Evolutionary conservation across 2,113 vertebrate genomes (phyloP).

Genomic region (Mobula birostris): DNA sequence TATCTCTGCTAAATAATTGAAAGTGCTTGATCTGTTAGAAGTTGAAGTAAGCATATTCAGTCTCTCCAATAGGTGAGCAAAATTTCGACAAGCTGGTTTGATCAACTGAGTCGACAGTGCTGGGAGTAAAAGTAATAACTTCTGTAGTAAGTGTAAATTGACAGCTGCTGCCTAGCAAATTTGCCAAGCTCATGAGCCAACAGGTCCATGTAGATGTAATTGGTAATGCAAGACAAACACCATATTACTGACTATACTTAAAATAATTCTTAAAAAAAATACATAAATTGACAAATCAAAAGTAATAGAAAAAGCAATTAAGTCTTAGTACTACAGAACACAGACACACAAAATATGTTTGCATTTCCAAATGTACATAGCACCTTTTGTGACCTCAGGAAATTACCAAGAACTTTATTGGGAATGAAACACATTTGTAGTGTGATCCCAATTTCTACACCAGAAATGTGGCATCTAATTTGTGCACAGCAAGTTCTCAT

Average conservation of each 20-base stretch:
- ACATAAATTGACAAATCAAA: not conserved
- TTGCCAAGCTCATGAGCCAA: not conserved
- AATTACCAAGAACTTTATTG: too few relatives aligned
- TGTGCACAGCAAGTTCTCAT: too few relatives aligned
- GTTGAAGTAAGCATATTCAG: not conserved
- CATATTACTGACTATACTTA: not conserved
- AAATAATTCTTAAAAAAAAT: not conserved
- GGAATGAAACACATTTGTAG: too few relatives aligned
- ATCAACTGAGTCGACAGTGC: not conserved
- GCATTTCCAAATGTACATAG: too few relatives aligned
- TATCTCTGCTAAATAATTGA: not conserved
- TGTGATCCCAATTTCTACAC: too few relatives aligned
- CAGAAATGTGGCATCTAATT: too few relatives aligned
- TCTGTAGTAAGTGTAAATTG: not conserved
- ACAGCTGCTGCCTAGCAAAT: not conserved
- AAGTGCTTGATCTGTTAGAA: not conserved
- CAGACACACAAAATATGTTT: too few relatives aligned
- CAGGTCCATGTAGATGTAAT: not conserved
- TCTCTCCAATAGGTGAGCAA: not conserved
- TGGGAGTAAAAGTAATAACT: not conserved
- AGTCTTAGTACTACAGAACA: not conserved
- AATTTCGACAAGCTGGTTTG: not conserved
- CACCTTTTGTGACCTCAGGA: too few relatives aligned
- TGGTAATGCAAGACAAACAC: not conserved
- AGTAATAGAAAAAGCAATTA: not conserved